Conservation (phyloP, 2,797 vertebrate genomes). For the Gymnothorax reevesii region DNA sequence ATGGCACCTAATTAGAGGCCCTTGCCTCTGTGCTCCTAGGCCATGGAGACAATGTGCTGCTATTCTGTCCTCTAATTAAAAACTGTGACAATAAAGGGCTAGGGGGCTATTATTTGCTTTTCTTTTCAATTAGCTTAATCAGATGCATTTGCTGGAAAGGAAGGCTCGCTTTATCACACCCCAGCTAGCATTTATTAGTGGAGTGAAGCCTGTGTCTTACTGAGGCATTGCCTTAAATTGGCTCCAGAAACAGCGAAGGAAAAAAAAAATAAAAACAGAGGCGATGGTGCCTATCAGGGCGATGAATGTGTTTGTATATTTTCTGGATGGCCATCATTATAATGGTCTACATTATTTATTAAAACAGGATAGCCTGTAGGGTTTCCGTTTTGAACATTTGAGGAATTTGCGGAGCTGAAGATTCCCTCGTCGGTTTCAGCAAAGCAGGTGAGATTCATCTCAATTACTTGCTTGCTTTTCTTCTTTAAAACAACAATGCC, state of each 20-base stretch:
- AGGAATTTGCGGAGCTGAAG: neutral
- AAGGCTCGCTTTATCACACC: neutral
- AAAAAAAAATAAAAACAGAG: too few relatives aligned
- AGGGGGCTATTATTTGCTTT: slow-evolving; percentile 17
- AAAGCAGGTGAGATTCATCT: neutral
- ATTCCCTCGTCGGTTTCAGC: neutral
- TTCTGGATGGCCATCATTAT: neutral
- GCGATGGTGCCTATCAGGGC: neutral
- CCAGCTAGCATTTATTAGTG: neutral
- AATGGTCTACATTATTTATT: neutral
- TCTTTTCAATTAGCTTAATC: slow-evolving; percentile 19
- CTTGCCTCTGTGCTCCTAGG: neutral
- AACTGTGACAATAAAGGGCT: neutral
- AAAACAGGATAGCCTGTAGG: neutral
- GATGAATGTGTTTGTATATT: neutral
- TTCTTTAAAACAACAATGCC: neutral
- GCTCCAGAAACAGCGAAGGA: neutral
- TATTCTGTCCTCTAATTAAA: slow-evolving; percentile 13
- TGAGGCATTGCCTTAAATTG: neutral
- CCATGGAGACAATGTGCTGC: slow-evolving; percentile 14
- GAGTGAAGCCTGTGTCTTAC: neutral
- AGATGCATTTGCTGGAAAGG: slow-evolving; percentile 1
- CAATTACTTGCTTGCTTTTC: neutral
- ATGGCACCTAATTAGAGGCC: neutral
- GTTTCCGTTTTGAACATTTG: neutral